Percentiles rank a stretch among this genome's conserved stretches.
These are phyloP conservation scores for Mythimna lalbum DNA, from an alignment of 2,888 invertebrate genomes.

Conservation along the genomic window DNA sequence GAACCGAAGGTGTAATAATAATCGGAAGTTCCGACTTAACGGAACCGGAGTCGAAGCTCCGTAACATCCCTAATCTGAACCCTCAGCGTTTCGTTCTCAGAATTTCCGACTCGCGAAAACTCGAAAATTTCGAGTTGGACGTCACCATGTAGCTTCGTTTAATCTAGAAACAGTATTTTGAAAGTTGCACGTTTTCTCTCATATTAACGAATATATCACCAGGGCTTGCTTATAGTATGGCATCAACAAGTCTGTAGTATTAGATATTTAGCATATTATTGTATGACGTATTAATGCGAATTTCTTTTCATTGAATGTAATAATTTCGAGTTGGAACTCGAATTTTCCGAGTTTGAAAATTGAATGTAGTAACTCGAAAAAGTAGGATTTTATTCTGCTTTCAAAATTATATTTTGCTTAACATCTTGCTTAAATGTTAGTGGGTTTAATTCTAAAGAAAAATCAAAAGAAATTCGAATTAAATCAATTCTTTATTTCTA, in stretches of 20 bases:
- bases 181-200: conserved; percentile 70
- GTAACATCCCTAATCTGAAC: no score
- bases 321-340: conserved; percentile 22
- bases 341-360: conserved; percentile 33
- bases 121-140: conserved; percentile 57
- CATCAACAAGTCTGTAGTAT: conserved; percentile 71
- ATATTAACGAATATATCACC: conserved; percentile 65
- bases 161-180: conserved; percentile 70
- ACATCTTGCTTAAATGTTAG: conserved; percentile 34
- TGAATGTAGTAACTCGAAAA: conserved; percentile 42
- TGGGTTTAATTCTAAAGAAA: conserved; percentile 16
- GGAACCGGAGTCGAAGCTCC: no score
- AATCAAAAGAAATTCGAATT: conserved; percentile 66
- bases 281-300: conserved; percentile 62
- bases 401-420: conserved; percentile 13
- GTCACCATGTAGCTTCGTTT: conserved; percentile 56
- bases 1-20: no score
- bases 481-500: conserved; percentile 72
- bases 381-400: conserved; percentile 40
- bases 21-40: no score
- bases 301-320: conserved; percentile 58
- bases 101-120: conserved; percentile 53
- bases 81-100: conserved; percentile 19
- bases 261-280: conserved; percentile 71
- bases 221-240: conserved; percentile 69